phyloP scores from a whole-genome alignment of 2,888 invertebrate genomes.

The Baronia brevicornis region DNA sequence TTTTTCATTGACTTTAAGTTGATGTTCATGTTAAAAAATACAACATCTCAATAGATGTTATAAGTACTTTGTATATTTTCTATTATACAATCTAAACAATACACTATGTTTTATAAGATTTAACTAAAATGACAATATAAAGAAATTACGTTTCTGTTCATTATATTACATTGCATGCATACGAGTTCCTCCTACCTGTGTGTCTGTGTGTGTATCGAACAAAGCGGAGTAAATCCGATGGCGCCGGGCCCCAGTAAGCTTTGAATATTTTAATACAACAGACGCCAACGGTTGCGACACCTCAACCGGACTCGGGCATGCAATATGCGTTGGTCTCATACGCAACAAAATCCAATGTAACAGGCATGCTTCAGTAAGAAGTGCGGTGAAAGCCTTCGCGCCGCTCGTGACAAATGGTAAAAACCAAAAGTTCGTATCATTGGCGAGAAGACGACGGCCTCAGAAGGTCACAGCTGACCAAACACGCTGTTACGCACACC shows the following conservation, averaged over 20 bases:
- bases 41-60: too few relatives aligned
- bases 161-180: too few relatives aligned
- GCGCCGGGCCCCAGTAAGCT: conserved; percentile 43
- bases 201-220: too few relatives aligned
- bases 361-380: conserved; percentile 16
- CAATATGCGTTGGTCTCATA: conserved; percentile 37
- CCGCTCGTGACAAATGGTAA: conserved; percentile 15
- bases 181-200: too few relatives aligned
- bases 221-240: conserved; percentile 26
- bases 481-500: conserved; percentile 33
- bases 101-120: too few relatives aligned
- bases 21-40: too few relatives aligned
- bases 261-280: conserved; percentile 47
- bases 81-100: too few relatives aligned
- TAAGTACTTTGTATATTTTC: too few relatives aligned
- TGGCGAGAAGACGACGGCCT: conserved; percentile 44
- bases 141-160: conserved; percentile 5
- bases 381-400: conserved; percentile 26
- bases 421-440: conserved; percentile 27
- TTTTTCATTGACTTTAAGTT: too few relatives aligned
- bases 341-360: conserved; percentile 22
- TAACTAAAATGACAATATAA: too few relatives aligned
- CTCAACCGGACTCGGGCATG: conserved; percentile 44
- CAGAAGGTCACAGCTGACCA: conserved; percentile 65
- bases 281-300: conserved; percentile 62